A percentile compares a stretch with the other conserved stretches of the same genome.
Conservation (phyloP, 2,797 vertebrate genomes). For the Myotis findleyi region DNA sequence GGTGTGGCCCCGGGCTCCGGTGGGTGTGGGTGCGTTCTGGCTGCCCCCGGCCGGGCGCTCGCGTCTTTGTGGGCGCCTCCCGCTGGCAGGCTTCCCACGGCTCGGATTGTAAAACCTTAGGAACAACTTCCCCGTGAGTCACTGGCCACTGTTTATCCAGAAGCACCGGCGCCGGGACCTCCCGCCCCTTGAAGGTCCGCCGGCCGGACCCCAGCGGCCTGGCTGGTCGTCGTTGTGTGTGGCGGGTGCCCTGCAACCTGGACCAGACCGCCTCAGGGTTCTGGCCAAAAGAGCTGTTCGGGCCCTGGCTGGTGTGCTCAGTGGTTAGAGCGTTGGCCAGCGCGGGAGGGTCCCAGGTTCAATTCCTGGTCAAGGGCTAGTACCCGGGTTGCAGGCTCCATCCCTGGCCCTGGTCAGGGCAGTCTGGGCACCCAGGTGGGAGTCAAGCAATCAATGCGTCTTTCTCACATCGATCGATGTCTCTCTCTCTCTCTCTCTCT, state of each 20-base stretch:
- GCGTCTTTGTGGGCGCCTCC: background rate
- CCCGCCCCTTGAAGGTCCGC: no score
- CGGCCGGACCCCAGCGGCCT: background rate
- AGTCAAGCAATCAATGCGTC: no score
- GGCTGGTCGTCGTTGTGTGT: background rate
- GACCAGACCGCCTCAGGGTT: no score
- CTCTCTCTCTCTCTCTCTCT: no score
- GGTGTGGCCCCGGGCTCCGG: no score
- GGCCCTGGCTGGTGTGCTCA: background rate
- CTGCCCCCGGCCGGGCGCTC: background rate
- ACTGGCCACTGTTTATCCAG: background rate
- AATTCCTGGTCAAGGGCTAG: no score
- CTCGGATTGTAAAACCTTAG: constrained; percentile 18
- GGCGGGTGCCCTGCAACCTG: no score
- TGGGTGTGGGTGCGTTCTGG: no score
- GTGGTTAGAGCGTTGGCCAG: background rate
- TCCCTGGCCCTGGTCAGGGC: no score
- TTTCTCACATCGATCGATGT: no score
- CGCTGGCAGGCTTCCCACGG: background rate
- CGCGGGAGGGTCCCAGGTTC: background rate
- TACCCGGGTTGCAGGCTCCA: background rate
- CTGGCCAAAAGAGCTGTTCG: no score
- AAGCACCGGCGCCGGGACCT: background rate
- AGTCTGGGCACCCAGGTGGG: no score
- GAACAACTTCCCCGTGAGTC: background rate